Percentiles rank a stretch among this genome's conserved stretches.
Evolutionary conservation across 2,888 invertebrate genomes (phyloP).

Genomic region (Dyspetes luteomarginatus): DNA sequence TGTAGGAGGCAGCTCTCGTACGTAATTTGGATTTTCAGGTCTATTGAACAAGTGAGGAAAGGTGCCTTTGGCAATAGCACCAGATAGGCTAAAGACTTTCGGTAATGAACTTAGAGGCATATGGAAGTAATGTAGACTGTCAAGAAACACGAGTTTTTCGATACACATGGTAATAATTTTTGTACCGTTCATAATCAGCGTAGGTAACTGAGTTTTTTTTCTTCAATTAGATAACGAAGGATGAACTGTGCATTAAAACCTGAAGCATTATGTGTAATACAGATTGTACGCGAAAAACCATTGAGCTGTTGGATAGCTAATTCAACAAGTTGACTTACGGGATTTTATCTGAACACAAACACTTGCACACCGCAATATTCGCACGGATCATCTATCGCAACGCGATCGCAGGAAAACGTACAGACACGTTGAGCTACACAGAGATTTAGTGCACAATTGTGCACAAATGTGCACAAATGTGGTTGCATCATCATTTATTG

Average conservation of each 20-base stretch:
- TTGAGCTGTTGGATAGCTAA: conserved; percentile 21
- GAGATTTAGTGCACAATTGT: not conserved
- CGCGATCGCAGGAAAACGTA: not conserved
- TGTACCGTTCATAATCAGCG: too few species aligned
- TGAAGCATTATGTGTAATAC: too few species aligned
- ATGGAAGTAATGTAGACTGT: conserved; percentile 72
- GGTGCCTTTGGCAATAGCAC: conserved; percentile 66
- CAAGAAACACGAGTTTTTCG: conserved; percentile 66
- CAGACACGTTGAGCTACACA: conserved; percentile 28
- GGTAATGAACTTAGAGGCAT: conserved; percentile 70
- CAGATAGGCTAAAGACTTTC: conserved; percentile 70
- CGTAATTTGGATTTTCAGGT: conserved; percentile 62
- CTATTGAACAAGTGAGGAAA: conserved; percentile 64
- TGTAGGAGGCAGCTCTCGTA: conserved; percentile 65
- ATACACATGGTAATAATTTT: conserved; percentile 57
- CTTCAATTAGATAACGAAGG: conserved; percentile 26
- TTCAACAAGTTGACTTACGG: conserved; percentile 50
- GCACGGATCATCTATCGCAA: not conserved
- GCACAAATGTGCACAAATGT: conserved; percentile 3
- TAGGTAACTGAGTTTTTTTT: conserved; percentile 37
- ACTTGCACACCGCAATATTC: not conserved
- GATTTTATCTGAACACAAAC: conserved; percentile 18
- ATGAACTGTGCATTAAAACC: too few species aligned
- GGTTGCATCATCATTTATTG: not conserved
- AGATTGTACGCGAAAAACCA: conserved; percentile 35